phyloP scores from a whole-genome alignment of 2,797 vertebrate genomes.

The Chrysocyon brachyurus region DNA sequence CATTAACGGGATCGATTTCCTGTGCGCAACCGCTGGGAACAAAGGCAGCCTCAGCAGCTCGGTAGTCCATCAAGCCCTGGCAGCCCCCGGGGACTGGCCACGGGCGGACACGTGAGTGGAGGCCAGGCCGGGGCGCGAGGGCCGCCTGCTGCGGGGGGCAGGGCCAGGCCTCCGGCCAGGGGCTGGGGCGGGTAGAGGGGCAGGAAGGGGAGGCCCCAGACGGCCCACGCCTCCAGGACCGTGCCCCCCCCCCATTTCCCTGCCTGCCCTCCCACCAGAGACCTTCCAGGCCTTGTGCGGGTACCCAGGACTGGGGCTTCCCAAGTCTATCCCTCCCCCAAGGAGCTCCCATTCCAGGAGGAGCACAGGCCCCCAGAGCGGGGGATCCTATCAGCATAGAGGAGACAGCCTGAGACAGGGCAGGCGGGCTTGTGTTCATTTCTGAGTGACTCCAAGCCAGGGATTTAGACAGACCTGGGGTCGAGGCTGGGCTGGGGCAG shows the following conservation, averaged over 20 bases:
- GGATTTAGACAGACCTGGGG: not conserved
- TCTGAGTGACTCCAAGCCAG: not conserved
- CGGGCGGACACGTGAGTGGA: not conserved
- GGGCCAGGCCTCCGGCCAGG: not conserved
- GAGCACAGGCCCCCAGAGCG: not conserved
- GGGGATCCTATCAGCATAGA: not conserved
- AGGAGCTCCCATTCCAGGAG: not conserved
- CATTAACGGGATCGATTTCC: conserved; percentile 63
- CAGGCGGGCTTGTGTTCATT: not conserved
- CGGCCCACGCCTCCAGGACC: accelerated
- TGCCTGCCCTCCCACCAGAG: not conserved
- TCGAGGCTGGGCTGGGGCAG: not conserved
- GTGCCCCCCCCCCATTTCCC: not conserved
- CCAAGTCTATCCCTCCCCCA: not conserved
- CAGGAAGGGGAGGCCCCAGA: not conserved
- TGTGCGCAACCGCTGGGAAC: not conserved
- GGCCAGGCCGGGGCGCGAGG: not conserved
- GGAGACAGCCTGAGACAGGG: not conserved
- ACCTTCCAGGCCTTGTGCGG: not conserved
- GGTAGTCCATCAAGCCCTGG: conserved; percentile 2
- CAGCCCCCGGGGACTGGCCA: not conserved
- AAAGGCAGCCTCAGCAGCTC: conserved; percentile 20
- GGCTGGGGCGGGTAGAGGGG: not conserved
- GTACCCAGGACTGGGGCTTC: not conserved
- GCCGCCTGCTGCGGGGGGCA: not conserved